These are phyloP conservation scores for Archivesica marissinica DNA, from an alignment of 1,140 invertebrate species.

Conservation along the genomic window DNA sequence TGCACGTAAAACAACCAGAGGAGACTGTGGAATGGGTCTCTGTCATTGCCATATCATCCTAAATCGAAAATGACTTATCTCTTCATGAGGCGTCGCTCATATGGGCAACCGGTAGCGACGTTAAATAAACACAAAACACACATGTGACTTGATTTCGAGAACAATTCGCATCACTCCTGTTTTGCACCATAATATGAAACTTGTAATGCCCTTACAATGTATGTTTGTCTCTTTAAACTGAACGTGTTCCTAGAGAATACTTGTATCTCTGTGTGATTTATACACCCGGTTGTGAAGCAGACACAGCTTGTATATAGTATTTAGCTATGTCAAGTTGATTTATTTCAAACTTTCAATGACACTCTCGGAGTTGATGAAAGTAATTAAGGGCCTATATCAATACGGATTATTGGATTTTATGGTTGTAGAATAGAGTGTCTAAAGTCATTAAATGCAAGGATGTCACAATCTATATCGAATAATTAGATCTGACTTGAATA, in stretches of 20 bases:
- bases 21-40: too few species aligned
- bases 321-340: neutral
- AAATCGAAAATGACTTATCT: too few species aligned
- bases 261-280: neutral
- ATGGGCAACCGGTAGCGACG: too few species aligned
- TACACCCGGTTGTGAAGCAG: neutral
- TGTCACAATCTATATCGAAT: too few species aligned
- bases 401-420: neutral
- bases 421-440: neutral
- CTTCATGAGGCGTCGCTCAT: too few species aligned
- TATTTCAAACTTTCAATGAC: neutral
- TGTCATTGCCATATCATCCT: too few species aligned
- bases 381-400: slow-evolving; percentile 1
- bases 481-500: too few species aligned
- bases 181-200: neutral
- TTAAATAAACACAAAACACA: too few species aligned
- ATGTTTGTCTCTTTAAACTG: too few species aligned
- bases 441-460: neutral
- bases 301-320: neutral
- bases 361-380: neutral
- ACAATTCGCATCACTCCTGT: neutral
- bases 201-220: neutral
- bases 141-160: too few species aligned
- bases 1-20: too few species aligned
- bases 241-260: too few species aligned